Base-by-base conservation (phyloP, 2,888 invertebrate species). In the Coecobrya sp. region DNA sequence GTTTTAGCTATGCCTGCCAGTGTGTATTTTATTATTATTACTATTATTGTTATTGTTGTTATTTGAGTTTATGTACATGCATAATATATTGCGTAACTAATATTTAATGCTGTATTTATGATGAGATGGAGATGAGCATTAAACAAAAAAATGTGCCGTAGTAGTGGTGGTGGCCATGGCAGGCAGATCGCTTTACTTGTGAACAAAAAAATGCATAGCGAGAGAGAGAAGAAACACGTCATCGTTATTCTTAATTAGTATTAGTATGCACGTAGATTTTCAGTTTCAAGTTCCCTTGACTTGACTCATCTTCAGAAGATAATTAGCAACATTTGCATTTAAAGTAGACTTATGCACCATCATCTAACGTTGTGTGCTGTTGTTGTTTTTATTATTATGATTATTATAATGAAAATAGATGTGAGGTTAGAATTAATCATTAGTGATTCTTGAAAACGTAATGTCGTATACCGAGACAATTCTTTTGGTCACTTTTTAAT, bases 201-300 rank as follows among this genome's bases (percentile, higher is more conserved):
- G 11, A 19, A n/a, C 1, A 10, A 49, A 59, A 59, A 59, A 59
- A 19, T 59, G 59, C 19, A 59, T 1, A 59, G 7, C 7, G 19
- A 8, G 19, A 59, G 11, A 59, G 7, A 59, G 19, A 8, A 59
- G 13, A 19, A 22, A 22, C 62, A 62, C 62, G 62, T 62, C 62
- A 62, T 62, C 62, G 62, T 62, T 62, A 62, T 25, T 62, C 62
- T 25, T 62, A 62, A 62, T 62, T 62, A 62, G 49, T 49, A 62
- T 62, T 62, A 62, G 62, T 62, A 25, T 62, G 22, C 25, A 22
- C 22, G 25, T 22, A 22, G 10, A n/a, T n/a, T n/a, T 62, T 62
- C 22, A 25, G 10, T 68, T 68, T 68, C 27, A 68, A 68, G 27
- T 30, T 68, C 16, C 30, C 16, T 59, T 59, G 27, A 68, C 16